Percentiles rank a stretch among this genome's conserved stretches.
These are phyloP conservation scores for Alectoris magna DNA, from an alignment of 2,797 vertebrate species.

Conservation along the genomic window DNA sequence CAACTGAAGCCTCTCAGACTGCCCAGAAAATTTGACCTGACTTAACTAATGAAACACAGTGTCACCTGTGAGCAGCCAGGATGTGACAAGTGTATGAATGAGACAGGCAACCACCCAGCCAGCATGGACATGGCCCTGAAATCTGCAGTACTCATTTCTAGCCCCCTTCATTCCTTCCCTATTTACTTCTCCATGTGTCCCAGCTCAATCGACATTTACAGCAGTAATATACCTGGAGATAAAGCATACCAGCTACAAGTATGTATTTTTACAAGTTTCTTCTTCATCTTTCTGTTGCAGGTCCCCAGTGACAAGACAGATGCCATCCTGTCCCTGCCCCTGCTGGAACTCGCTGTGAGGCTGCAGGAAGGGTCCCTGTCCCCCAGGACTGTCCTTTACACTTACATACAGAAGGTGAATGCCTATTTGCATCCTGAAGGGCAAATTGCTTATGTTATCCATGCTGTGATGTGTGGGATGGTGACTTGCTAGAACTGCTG, in stretches of 20 bases:
- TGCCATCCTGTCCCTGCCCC: slow-evolving; percentile 78
- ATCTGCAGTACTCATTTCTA: background rate
- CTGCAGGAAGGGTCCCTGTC: slow-evolving; percentile 79
- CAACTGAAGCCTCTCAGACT: background rate
- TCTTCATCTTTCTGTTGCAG: slow-evolving; percentile 59
- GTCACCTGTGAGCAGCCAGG: background rate
- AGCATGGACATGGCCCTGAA: background rate
- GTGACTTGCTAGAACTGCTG: background rate
- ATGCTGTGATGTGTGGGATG: background rate
- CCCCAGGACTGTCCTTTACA: slow-evolving; percentile 82
- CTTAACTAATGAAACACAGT: background rate
- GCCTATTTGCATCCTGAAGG: background rate
- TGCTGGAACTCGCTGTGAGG: slow-evolving; percentile 77
- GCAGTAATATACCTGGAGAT: background rate
- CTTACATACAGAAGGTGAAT: slow-evolving; percentile 86
- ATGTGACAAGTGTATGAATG: accelerated
- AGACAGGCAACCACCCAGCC: background rate
- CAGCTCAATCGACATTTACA: background rate
- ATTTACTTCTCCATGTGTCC: background rate
- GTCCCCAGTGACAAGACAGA: slow-evolving; percentile 68
- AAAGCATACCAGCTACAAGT: background rate
- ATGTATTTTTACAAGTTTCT: background rate
- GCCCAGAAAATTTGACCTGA: background rate
- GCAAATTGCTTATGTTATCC: background rate
- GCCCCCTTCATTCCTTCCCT: background rate